phyloP scores from a whole-genome alignment of 1,140 invertebrate species.

The Pararge aegeria region DNA sequence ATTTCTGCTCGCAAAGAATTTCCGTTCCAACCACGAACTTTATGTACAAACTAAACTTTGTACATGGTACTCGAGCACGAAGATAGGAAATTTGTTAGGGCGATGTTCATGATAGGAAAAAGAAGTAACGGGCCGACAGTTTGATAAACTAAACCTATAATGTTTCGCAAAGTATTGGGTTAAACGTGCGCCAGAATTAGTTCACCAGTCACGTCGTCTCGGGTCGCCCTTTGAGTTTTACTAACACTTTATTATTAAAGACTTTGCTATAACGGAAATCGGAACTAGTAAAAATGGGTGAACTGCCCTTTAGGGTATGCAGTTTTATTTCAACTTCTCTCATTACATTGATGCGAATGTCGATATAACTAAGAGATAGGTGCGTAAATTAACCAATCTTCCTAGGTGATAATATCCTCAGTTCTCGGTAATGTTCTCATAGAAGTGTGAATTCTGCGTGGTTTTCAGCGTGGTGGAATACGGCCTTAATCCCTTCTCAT shows the following conservation, averaged over 20 bases:
- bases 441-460: too few relatives aligned
- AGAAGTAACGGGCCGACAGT: constrained; percentile 44
- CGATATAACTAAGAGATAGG: too few relatives aligned
- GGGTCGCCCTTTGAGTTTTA: constrained; percentile 51
- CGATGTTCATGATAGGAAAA: constrained; percentile 38
- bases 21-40: not conserved
- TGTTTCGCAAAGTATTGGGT: constrained; percentile 42
- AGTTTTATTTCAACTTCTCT: not conserved
- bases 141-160: constrained; percentile 62
- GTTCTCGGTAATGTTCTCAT: too few relatives aligned
- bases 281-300: constrained; percentile 1
- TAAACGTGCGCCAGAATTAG: constrained; percentile 33
- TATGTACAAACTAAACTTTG: not conserved
- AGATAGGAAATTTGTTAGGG: constrained; percentile 50
- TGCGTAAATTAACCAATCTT: too few relatives aligned
- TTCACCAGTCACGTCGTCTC: constrained; percentile 49
- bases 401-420: too few relatives aligned
- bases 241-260: constrained; percentile 57
- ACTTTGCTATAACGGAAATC: constrained; percentile 44
- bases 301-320: not conserved
- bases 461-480: too few relatives aligned
- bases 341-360: not conserved
- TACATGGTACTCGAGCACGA: not conserved
- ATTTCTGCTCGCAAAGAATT: not conserved
- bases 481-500: too few relatives aligned